phyloP scores from a whole-genome alignment of 2,888 invertebrate genomes.

The Lamellibrachia satsuma region DNA sequence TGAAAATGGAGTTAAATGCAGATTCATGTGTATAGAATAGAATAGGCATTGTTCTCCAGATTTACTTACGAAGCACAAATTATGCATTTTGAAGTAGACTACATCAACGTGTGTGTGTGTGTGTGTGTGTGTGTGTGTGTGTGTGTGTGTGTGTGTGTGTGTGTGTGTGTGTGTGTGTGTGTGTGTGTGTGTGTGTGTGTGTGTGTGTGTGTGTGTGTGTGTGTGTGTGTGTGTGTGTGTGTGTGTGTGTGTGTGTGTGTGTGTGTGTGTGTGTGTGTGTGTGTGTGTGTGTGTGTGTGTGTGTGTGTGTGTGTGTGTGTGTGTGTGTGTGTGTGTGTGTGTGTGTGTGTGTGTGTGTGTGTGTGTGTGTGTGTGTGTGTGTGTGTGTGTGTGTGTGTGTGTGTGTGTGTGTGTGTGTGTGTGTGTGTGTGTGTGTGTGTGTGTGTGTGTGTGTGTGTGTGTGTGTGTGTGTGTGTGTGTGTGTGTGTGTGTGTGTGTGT shows the following conservation, averaged over 20 bases:
- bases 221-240: background rate
- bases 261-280: too few species aligned
- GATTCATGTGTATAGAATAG: background rate
- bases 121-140: constrained; percentile 25
- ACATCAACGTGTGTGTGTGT: background rate
- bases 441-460: too few species aligned
- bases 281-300: too few species aligned
- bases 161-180: constrained; percentile 26
- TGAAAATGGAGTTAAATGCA: background rate
- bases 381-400: too few species aligned
- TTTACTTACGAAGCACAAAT: background rate
- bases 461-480: too few species aligned
- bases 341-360: too few species aligned
- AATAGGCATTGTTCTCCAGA: background rate
- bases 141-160: constrained; percentile 26
- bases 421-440: too few species aligned
- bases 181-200: constrained; percentile 23
- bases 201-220: constrained; percentile 23
- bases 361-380: too few species aligned
- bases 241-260: background rate
- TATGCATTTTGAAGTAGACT: background rate
- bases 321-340: too few species aligned
- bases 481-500: too few species aligned
- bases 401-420: too few species aligned
- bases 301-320: too few species aligned